Conservation (phyloP, 1,140 invertebrate genomes). For the Lordiphosa stackelbergi region DNA sequence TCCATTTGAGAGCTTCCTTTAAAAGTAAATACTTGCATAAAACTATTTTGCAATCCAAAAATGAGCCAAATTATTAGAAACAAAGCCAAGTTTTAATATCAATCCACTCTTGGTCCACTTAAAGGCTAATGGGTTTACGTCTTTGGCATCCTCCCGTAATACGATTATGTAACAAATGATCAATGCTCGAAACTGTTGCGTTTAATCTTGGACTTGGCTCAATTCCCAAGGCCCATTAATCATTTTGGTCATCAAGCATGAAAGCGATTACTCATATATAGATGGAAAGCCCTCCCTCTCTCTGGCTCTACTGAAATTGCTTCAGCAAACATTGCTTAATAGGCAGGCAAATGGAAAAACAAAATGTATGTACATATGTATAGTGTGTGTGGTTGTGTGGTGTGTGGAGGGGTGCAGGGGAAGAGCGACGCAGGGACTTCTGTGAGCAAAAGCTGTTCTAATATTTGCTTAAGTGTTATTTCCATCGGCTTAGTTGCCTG, state of each 20-base stretch:
- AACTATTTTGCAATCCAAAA: too few species aligned
- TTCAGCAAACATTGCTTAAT: slow-evolving; percentile 66
- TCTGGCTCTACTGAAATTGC: slow-evolving; percentile 30
- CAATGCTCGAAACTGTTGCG: slow-evolving; percentile 69
- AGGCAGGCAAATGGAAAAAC: slow-evolving; percentile 56
- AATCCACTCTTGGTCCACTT: slow-evolving; percentile 6
- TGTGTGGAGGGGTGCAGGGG: not conserved
- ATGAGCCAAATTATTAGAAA: too few species aligned
- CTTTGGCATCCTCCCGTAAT: slow-evolving; percentile 2
- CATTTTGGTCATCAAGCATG: slow-evolving; percentile 72
- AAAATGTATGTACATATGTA: slow-evolving; percentile 21
- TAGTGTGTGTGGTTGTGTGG: slow-evolving; percentile 14
- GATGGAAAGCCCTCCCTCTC: slow-evolving; percentile 24
- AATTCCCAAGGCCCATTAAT: slow-evolving; percentile 64
- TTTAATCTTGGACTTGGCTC: slow-evolving; percentile 71
- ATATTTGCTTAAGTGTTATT: slow-evolving; percentile 74
- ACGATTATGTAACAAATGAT: slow-evolving; percentile 60
- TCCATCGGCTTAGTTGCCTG: slow-evolving; percentile 67
- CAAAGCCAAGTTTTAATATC: not conserved
- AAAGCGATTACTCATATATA: slow-evolving; percentile 73
- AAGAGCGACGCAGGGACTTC: not conserved
- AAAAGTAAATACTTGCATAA: too few species aligned
- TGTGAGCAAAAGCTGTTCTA: slow-evolving; percentile 17
- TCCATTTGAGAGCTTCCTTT: too few species aligned
- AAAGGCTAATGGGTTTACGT: slow-evolving; percentile 34